phyloP scores from a whole-genome alignment of 2,797 vertebrate species.

The Sardinella longiceps region DNA sequence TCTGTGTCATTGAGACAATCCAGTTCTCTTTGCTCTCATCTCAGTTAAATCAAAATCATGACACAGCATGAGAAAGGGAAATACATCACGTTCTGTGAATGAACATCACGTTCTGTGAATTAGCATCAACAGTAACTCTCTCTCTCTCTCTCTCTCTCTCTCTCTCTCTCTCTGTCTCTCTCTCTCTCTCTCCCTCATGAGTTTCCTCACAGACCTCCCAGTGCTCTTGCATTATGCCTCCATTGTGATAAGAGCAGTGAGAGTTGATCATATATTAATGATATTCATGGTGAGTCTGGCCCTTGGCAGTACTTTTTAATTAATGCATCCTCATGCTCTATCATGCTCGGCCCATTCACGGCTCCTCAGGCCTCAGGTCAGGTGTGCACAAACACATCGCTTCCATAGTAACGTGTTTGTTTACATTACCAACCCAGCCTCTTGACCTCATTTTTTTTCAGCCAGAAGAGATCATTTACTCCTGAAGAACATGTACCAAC shows the following conservation, averaged over 20 bases:
- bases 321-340: slow-evolving; percentile 29
- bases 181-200: too few species aligned
- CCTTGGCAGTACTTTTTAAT: slow-evolving; percentile 46
- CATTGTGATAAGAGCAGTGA: slow-evolving; percentile 31
- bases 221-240: slow-evolving; percentile 36
- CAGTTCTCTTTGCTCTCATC: background rate
- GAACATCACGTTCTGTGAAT: background rate
- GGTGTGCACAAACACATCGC: too few species aligned
- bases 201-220: slow-evolving; percentile 21
- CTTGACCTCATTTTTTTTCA: background rate
- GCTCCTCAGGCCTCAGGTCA: slow-evolving; percentile 1
- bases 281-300: slow-evolving; percentile 34
- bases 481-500: too few species aligned
- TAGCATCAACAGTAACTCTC: background rate
- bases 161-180: too few species aligned
- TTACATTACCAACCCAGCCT: background rate
- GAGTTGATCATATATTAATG: slow-evolving; percentile 49
- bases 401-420: background rate
- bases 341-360: slow-evolving; percentile 21
- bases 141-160: background rate
- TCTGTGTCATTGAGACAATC: background rate
- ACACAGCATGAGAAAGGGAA: background rate
- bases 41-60: background rate
- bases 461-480: too few species aligned
- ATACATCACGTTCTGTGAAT: background rate